Evolutionary conservation across 2,797 vertebrate species (phyloP).

Genomic region (Bryconaethiops microstoma): DNA sequence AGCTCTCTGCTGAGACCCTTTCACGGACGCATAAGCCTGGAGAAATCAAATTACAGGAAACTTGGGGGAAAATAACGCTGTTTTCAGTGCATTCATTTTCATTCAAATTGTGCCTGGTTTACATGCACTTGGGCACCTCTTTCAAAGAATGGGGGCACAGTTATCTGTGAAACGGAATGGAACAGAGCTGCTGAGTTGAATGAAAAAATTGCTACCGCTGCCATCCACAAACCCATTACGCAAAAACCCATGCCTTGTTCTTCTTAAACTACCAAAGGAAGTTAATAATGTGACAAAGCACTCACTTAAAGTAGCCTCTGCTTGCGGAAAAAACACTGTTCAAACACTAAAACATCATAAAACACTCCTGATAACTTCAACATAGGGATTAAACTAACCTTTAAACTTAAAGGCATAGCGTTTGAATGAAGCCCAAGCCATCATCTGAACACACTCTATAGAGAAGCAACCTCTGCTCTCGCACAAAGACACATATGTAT

Average conservation of each 20-base stretch:
- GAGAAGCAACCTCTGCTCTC: neutral
- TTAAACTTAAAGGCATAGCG: neutral
- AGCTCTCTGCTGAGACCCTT: neutral
- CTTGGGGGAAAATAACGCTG: conserved; percentile 3
- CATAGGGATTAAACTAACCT: conserved; percentile 1
- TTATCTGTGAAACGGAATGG: conserved; percentile 29
- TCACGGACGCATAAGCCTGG: neutral
- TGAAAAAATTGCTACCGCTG: conserved; percentile 19
- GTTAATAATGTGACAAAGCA: conserved; percentile 20
- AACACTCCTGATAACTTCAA: neutral
- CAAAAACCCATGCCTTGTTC: conserved; percentile 28
- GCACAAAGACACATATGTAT: too few relatives aligned
- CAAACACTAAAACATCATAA: conserved; percentile 5
- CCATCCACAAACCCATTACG: conserved; percentile 32
- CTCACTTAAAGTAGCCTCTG: conserved; percentile 22
- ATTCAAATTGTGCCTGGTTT: conserved; percentile 25
- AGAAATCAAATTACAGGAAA: conserved; percentile 22
- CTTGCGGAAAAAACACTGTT: neutral
- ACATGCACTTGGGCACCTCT: conserved; percentile 5
- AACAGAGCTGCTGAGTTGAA: conserved; percentile 40
- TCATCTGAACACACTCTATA: neutral
- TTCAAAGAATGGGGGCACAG: conserved; percentile 35
- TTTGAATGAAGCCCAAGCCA: neutral
- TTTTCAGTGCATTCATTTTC: conserved; percentile 24
- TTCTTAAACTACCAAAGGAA: conserved; percentile 24